Evolutionary conservation across 2,113 vertebrate species (phyloP).

Genomic region (Oceanodroma tethys): DNA sequence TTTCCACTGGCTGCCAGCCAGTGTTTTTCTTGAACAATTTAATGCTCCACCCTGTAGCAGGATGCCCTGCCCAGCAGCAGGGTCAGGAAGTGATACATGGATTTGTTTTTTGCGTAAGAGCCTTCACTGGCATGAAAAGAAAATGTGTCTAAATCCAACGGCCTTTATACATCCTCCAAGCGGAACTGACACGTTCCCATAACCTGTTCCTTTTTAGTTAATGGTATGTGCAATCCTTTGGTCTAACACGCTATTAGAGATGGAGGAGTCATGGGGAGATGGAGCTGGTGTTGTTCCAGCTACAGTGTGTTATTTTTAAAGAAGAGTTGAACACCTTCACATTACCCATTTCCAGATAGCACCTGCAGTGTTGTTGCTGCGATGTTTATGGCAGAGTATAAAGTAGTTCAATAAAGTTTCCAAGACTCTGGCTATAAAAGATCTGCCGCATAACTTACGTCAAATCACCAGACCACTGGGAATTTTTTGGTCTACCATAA

Average conservation of each 20-base stretch:
- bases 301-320: neutral
- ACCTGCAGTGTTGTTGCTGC: neutral
- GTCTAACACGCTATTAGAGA: neutral
- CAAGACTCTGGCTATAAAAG: neutral
- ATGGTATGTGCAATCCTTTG: neutral
- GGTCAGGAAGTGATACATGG: constrained; percentile 73
- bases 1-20: constrained; percentile 74
- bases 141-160: constrained; percentile 49
- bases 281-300: neutral
- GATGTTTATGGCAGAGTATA: neutral
- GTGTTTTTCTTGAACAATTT: constrained; percentile 64
- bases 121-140: constrained; percentile 62
- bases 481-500: neutral
- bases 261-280: neutral
- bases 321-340: neutral
- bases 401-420: neutral
- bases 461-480: neutral
- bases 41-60: constrained; percentile 78
- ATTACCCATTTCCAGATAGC: neutral
- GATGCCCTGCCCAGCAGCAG: constrained; percentile 78
- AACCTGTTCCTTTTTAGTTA: neutral
- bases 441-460: neutral
- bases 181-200: neutral
- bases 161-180: neutral
- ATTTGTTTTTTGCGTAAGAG: constrained; percentile 70